These are phyloP conservation scores for Oegoconia quadripuncta DNA, from an alignment of 2,888 invertebrate genomes.

Conservation along the genomic window DNA sequence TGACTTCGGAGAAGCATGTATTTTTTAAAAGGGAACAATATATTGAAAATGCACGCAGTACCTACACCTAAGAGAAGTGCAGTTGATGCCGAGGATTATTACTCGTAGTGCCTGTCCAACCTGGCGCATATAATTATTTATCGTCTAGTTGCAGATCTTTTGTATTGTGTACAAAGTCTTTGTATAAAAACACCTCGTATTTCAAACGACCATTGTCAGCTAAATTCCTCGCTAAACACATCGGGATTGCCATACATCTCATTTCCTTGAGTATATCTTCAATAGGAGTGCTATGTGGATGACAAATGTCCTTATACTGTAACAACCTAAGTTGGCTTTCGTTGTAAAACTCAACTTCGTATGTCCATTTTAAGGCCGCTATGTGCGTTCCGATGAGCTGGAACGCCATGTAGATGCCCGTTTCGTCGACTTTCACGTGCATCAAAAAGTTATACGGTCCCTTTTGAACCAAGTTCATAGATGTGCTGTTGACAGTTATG, in stretches of 20 bases:
- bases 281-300: conserved; percentile 27
- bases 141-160: too few species aligned
- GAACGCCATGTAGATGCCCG: conserved; percentile 34
- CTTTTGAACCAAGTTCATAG: conserved; percentile 35
- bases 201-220: conserved; percentile 25
- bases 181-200: conserved; percentile 39
- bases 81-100: too few species aligned
- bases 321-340: conserved; percentile 46
- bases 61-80: too few species aligned
- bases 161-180: conserved; percentile 7
- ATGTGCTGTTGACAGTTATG: conserved; percentile 25
- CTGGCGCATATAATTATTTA: too few species aligned
- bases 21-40: too few species aligned
- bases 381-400: conserved; percentile 29
- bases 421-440: conserved; percentile 37
- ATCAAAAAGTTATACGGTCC: conserved; percentile 47
- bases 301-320: conserved; percentile 37
- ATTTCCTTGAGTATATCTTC: conserved; percentile 31
- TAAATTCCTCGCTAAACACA: conserved; percentile 29
- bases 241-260: conserved; percentile 39
- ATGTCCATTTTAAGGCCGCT: conserved; percentile 55
- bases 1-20: too few species aligned
- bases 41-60: too few species aligned
- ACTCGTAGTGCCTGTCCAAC: too few species aligned
- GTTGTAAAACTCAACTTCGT: conserved; percentile 56